phyloP scores from a whole-genome alignment of 2,888 invertebrate species.

The Holacanthella duospinosa region DNA sequence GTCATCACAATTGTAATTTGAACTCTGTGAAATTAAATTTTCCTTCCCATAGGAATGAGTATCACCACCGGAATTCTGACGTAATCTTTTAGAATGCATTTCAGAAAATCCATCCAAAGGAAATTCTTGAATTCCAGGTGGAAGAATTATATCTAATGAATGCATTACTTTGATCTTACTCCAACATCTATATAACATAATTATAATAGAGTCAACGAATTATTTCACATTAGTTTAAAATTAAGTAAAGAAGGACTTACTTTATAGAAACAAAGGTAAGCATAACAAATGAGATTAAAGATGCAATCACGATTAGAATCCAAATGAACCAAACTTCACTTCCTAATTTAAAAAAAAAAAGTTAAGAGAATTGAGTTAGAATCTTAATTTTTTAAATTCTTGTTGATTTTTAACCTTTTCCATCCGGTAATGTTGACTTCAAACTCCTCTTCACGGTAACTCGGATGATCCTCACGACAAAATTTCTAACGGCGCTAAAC shows the following conservation, averaged over 20 bases:
- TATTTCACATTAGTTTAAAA: conserved; percentile 2
- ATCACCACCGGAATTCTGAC: conserved; percentile 26
- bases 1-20: neutral
- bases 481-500: too few species aligned
- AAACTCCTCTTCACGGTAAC: too few species aligned
- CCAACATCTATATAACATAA: conserved; percentile 45
- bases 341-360: conserved; percentile 18
- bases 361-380: neutral
- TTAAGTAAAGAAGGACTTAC: conserved; percentile 19
- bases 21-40: conserved; percentile 16
- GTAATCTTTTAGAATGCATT: conserved; percentile 15
- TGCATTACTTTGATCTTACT: conserved; percentile 32
- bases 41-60: conserved; percentile 26
- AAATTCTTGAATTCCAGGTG: neutral
- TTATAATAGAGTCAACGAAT: neutral
- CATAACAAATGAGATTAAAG: conserved; percentile 10
- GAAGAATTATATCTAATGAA: neutral
- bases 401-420: too few species aligned
- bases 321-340: conserved; percentile 27
- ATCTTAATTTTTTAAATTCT: too few species aligned
- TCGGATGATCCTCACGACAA: too few species aligned
- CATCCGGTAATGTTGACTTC: too few species aligned
- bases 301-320: conserved; percentile 22
- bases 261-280: conserved; percentile 24
- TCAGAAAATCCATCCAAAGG: neutral